Conservation (phyloP, 35 echinoderm and acorn worm genomes). For the Acanthaster planci region DNA sequence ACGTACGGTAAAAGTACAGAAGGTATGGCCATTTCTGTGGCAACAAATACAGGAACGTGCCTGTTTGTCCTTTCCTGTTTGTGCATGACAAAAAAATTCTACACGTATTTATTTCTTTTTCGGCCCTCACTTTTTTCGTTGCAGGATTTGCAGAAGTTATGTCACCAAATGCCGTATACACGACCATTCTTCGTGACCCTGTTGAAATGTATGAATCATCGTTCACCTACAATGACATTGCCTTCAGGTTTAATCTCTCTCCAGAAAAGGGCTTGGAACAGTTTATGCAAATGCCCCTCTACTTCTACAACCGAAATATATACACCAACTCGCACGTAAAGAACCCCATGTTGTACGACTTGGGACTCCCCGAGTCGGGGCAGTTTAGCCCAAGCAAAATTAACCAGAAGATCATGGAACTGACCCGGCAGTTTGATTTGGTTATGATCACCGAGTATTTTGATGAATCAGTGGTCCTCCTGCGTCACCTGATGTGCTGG, state of each 20-base stretch:
- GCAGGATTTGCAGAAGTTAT: slow-evolving; percentile 53
- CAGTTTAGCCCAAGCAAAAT: slow-evolving; percentile 40
- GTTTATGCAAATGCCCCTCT: slow-evolving; percentile 39
- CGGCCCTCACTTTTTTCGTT: neutral
- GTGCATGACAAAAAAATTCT: no score
- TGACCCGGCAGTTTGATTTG: slow-evolving; percentile 72
- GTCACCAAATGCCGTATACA: slow-evolving; percentile 39
- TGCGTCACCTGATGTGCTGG: slow-evolving; percentile 82
- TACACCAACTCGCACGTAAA: neutral
- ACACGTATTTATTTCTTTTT: no score
- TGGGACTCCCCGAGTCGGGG: slow-evolving; percentile 53
- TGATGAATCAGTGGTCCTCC: slow-evolving; percentile 77
- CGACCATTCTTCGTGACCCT: slow-evolving; percentile 74
- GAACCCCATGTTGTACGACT: slow-evolving; percentile 75
- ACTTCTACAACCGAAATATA: slow-evolving; percentile 11
- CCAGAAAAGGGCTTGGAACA: slow-evolving; percentile 20
- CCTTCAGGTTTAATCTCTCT: neutral
- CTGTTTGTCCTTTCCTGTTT: no score
- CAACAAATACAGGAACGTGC: no score
- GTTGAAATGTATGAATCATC: slow-evolving; percentile 62
- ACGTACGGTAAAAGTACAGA: no score
- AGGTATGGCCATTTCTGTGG: no score
- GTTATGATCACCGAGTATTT: slow-evolving; percentile 86
- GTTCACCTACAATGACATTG: slow-evolving; percentile 52
- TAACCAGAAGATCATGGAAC: slow-evolving; percentile 34